Evolutionary conservation across 2,797 vertebrate genomes (phyloP), one percentile per base, ranked within the genome.

Genomic region (Oryzias dopingdopingensis): DNA sequence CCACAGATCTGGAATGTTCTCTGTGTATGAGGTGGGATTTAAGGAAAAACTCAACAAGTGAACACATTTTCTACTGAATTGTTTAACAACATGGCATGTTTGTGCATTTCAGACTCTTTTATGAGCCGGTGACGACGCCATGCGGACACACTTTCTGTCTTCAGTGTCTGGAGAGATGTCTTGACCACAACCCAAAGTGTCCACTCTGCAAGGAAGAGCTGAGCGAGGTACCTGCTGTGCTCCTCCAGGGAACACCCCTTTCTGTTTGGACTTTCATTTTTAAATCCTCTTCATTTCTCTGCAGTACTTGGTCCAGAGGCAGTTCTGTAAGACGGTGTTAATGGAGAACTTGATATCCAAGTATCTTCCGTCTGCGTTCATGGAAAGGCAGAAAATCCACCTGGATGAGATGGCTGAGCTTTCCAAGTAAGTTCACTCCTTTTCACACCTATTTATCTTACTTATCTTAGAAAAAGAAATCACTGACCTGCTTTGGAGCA

Each of bases 61-160:
- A 37, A 12, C 32, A 37, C 3, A 37, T 12, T 10, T 37, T 37
- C 3, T 2, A 37, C 32, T 29, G 17, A 0, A 7, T 32, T 17
- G 2, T 23, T 26, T 64, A 54, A 20, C 8, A n/a, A 1, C 12
- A 13, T 22, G 6, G 14, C 7, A 8, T 57, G 12, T 66, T 22
- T 54, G 8, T 59, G 16, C 53, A 14, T 70, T 53, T 61, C 66
- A 90, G 88, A 51, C 59, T 90, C 22, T 87, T 87, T 69, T 86
- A 95, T 10, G 94, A 98, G 74, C 96, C 96, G 14, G 94, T 97
- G 60, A 92, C 95, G 23, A 95, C 92, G 13, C 93, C 93, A 1
- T 97, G 96, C 63, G 95, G 95, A 65, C 96, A 96, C 85, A 94
- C 92, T 0, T 95, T 97, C 89, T 97, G 96, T 89, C 94, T 97